Base-by-base conservation (phyloP, 2,888 invertebrate species). In the Bibio marci region DNA sequence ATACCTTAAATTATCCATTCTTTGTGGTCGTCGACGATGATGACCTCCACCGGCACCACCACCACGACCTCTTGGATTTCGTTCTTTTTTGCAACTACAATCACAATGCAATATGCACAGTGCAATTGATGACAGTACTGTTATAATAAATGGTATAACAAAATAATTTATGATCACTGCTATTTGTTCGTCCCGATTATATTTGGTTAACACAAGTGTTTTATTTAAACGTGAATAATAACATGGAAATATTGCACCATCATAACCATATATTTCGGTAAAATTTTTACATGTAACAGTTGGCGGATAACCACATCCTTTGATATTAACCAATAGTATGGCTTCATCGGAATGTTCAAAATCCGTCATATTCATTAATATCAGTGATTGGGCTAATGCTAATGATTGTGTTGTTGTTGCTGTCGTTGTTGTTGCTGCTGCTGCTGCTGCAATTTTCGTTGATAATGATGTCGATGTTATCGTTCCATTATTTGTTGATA, bases 301-400 rank as follows among this genome's bases (percentile, higher is more conserved):
- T 2, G 88, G 87, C 32, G 88, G 87, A 63, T 87, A 88, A 19
- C 87, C 87, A 57, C 88, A 88, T 36, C 87, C 88, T 64, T 88
- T 87, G 30, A 87, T 85, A 59, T 88, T 88, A 45, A 88, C 81
- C 37, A 83, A 71, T 53, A 87, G 55, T 27, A 70, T 65, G 25
- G 70, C 70, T 50, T 70, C 69, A 31, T 62, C 52, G 41, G 59
- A 58, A 45, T 58, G 59, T 46, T 57, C 57, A 54, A 54, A 54
- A 41, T 60, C 60, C 44, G 59, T 52, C 13, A 41, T 26, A 40
- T 38, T 41, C 3, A 22, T 19, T 19, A 30, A 15, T 32, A 32
- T 38, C 38, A 30, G 43, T 38, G 45, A 50, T 19, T 38, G 30
- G n/a, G 30, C 30, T 12, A 13, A 13, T 35, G 37, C 27, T 38